Percentiles rank a stretch among this genome's conserved stretches.
Conservation (phyloP, 2,888 invertebrate species). For the Plagiodera versicolora region DNA sequence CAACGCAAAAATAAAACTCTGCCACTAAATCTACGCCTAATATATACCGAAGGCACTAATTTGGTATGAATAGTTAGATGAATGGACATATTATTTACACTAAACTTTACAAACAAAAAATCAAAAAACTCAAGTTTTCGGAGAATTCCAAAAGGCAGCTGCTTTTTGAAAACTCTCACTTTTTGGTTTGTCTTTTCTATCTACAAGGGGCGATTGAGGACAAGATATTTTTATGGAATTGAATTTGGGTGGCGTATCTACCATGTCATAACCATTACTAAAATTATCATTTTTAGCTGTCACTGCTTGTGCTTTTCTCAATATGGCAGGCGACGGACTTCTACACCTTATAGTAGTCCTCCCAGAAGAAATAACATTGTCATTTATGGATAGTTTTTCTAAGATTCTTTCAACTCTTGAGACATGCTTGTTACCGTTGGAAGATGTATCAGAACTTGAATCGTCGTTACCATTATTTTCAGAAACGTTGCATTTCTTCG, state of each 20-base stretch:
- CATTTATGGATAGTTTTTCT: conserved; percentile 30
- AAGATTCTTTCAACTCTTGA: conserved; percentile 35
- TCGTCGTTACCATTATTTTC: background rate
- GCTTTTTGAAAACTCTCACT: conserved; percentile 52
- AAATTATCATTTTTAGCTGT: conserved; percentile 54
- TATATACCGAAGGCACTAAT: conserved; percentile 29
- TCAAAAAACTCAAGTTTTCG: conserved; percentile 20
- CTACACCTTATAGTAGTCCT: conserved; percentile 47
- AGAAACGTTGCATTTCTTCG: background rate
- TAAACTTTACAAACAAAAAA: conserved; percentile 23
- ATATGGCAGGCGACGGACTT: conserved; percentile 53
- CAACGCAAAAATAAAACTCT: conserved; percentile 36
- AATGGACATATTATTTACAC: conserved; percentile 25
- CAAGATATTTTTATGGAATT: conserved; percentile 14
- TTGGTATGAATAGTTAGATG: conserved; percentile 25
- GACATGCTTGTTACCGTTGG: conserved; percentile 3
- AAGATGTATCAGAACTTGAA: conserved; percentile 4
- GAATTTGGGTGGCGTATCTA: conserved; percentile 14
- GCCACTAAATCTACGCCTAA: conserved; percentile 23
- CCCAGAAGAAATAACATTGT: conserved; percentile 6
- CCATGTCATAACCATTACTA: conserved; percentile 30
- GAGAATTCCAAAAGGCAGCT: conserved; percentile 53
- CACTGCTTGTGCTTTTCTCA: conserved; percentile 56
- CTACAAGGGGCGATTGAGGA: conserved; percentile 34
- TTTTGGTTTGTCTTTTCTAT: conserved; percentile 43